A percentile compares a stretch with the other conserved stretches of the same genome.
Conservation (phyloP, 37 sponge, comb jelly and placozoan species). For the Aphrocallistes beatrix region DNA sequence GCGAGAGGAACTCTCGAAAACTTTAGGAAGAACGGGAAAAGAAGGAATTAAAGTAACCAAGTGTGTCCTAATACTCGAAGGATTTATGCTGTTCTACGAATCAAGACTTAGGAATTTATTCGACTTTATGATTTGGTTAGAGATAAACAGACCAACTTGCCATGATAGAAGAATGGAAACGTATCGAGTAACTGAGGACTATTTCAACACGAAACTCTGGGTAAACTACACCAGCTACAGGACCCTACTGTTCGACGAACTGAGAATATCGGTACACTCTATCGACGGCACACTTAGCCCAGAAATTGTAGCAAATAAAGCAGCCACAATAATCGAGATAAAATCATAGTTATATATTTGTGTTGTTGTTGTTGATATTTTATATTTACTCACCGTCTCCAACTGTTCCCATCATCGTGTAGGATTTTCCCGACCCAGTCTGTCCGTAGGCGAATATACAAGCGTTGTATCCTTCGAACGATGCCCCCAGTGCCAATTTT, state of each 20-base stretch:
- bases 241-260: not conserved
- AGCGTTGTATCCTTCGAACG: constrained; percentile 69
- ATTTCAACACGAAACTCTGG: not conserved
- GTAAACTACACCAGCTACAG: not conserved
- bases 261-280: not conserved
- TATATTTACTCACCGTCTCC: not conserved
- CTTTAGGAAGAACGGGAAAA: not conserved
- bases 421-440: constrained; percentile 80
- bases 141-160: not conserved
- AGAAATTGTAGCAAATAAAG: not conserved
- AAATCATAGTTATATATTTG: no score
- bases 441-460: constrained; percentile 89
- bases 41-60: not conserved
- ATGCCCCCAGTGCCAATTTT: constrained; percentile 40
- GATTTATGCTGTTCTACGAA: not conserved
- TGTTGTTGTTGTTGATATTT: no score
- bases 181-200: not conserved
- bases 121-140: not conserved
- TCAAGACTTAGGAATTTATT: not conserved
- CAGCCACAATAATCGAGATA: not conserved
- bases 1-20: not conserved
- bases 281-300: not conserved
- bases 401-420: constrained; percentile 76
- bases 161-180: not conserved
- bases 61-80: not conserved